Conservation (phyloP, 1,140 invertebrate species). For the Eciton burchellii region DNA sequence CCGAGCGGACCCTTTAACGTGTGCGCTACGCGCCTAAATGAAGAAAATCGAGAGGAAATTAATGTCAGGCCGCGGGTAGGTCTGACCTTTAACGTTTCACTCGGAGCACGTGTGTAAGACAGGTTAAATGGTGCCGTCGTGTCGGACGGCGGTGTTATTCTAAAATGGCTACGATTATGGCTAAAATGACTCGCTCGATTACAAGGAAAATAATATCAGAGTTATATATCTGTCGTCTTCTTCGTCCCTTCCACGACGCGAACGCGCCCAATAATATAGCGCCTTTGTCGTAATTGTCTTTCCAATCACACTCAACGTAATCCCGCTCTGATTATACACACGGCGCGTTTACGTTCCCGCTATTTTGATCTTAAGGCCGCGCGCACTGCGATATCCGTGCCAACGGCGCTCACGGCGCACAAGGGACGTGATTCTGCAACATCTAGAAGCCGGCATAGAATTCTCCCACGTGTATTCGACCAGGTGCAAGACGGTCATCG, state of each 20-base stretch:
- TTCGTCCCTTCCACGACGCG: neutral
- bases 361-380: neutral
- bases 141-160: neutral
- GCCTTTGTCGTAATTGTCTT: neutral
- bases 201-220: neutral
- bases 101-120: neutral
- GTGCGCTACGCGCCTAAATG: conserved; percentile 45
- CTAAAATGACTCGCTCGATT: conserved; percentile 1
- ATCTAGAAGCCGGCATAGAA: neutral
- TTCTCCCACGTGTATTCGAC: conserved; percentile 24
- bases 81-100: conserved; percentile 4
- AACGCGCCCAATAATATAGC: neutral
- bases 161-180: neutral
- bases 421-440: neutral
- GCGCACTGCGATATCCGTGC: neutral
- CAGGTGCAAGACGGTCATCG: conserved; percentile 17
- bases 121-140: conserved; percentile 4
- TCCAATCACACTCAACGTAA: neutral
- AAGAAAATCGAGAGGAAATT: conserved; percentile 70
- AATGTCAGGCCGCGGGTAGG: conserved; percentile 55
- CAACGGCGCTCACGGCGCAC: neutral
- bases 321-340: neutral
- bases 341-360: neutral
- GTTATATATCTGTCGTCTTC: neutral
- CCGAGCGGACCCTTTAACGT: conserved; percentile 53